Base-by-base conservation (phyloP, 2,888 invertebrate genomes). In the Agriopis leucophaearia region DNA sequence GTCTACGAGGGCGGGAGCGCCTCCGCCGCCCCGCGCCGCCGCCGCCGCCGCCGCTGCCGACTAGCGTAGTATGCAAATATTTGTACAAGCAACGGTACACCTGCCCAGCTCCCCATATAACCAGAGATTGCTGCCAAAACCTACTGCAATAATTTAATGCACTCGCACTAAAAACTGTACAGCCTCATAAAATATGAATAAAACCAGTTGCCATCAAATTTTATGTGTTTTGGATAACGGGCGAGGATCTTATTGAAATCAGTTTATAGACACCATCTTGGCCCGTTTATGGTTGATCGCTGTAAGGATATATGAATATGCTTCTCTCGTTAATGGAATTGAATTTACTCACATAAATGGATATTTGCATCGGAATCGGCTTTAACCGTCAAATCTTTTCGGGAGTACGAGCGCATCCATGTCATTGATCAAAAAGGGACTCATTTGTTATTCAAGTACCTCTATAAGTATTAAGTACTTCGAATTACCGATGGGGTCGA, bases 1-100 rank as follows among this genome's bases (percentile, higher is more conserved):
- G 73, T 75, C 65, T 69, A 71, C 65, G 57, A 50, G 63, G 56
- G 63, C 42, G 69, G 47, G 47, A 38, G 45, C 55, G 59, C 13
- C 42, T 38, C 36, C 40, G 64, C 64, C 66, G 42, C 42, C 40
- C 13, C 42, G 44, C 36, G n/a, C n/a, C n/a, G n/a, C n/a, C n/a
- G n/a, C 44, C 38, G 40, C 13, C 52, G 27, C 13, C 42, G 44
- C 36, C 40, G 64, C 64, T 65, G 42, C 42, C 40, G 66, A 62
- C 47, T 72, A 64, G 59, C 73, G 57, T 62, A 52, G 52, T 67
- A 73, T 79, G 74, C 75, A 73, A 77, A 77, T 78, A 74, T 76
- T 76, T 74, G 64, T 56, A 35, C 50, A 47, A 64, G 66, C 64
- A 71, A 64, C 73, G 69, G 65, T 61, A 68, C 62, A 63, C 67